Percentiles rank a stretch among this genome's conserved stretches.
Conservation (phyloP, 2,888 invertebrate species). For the Eilema caniola region DNA sequence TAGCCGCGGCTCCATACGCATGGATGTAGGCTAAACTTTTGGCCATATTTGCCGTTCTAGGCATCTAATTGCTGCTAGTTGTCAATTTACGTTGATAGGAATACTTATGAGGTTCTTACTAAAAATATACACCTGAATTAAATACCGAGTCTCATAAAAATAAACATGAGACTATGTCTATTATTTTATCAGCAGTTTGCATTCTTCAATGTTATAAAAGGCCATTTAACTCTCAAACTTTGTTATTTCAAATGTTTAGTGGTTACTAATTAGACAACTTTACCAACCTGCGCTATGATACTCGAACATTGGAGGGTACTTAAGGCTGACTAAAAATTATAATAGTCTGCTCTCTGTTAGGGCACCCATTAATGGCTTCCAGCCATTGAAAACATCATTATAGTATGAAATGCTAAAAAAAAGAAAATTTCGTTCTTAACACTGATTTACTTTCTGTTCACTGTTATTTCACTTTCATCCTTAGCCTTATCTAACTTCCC, state of each 20-base stretch:
- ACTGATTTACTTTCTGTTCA: too few species aligned
- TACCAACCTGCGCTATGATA: slow-evolving; percentile 62
- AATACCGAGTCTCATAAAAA: neutral
- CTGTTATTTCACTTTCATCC: too few species aligned
- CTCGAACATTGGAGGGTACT: slow-evolving; percentile 47
- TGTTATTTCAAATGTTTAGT: slow-evolving; percentile 64
- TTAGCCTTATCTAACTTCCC: too few species aligned
- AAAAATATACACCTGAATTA: neutral
- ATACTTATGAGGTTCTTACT: too few species aligned
- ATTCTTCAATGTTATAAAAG: slow-evolving; percentile 45
- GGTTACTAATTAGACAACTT: slow-evolving; percentile 79
- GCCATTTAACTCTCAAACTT: slow-evolving; percentile 56
- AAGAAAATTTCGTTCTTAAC: neutral
- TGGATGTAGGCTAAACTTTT: too few species aligned
- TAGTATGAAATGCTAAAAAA: neutral
- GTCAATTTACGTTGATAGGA: too few species aligned
- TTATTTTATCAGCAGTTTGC: slow-evolving; percentile 20
- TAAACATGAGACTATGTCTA: slow-evolving; percentile 6
- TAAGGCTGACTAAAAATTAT: slow-evolving; percentile 33
- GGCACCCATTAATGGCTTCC: slow-evolving; percentile 29
- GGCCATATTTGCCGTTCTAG: too few species aligned
- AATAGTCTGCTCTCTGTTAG: slow-evolving; percentile 41
- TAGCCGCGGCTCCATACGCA: too few species aligned
- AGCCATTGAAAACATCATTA: neutral
- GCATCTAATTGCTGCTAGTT: too few species aligned